phyloP scores from a whole-genome alignment of 2,113 vertebrate species.

The Amphiprion ocellaris region DNA sequence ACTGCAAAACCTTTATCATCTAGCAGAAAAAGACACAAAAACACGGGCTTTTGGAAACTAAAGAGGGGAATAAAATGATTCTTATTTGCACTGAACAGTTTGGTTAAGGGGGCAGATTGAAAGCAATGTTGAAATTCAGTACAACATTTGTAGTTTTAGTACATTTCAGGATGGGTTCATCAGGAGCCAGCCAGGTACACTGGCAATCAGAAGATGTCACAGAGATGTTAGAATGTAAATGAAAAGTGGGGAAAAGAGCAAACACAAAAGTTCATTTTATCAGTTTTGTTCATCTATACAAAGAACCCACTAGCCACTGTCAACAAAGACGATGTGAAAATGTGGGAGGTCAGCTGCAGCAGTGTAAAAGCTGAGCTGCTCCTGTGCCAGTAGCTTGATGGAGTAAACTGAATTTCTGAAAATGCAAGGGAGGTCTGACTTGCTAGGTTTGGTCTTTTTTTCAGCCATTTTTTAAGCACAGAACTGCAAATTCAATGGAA shows the following conservation, averaged over 20 bases:
- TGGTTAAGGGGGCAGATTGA: slow-evolving; percentile 4
- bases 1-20: slow-evolving; percentile 90
- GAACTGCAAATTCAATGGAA: no score
- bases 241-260: neutral
- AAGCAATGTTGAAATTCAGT: slow-evolving; percentile 17
- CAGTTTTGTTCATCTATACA: slow-evolving; percentile 1
- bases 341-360: neutral
- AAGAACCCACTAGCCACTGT: slow-evolving; percentile 9
- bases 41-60: slow-evolving; percentile 73
- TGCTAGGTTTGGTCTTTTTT: no score
- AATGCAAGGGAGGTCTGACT: no score
- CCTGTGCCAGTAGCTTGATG: no score
- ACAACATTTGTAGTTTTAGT: slow-evolving; percentile 19
- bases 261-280: slow-evolving; percentile 13
- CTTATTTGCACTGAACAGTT: slow-evolving; percentile 23
- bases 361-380: no score
- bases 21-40: slow-evolving; percentile 82
- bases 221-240: neutral
- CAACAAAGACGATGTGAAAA: neutral
- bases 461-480: no score
- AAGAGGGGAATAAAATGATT: slow-evolving; percentile 47
- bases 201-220: neutral
- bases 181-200: neutral
- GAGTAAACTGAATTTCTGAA: no score
- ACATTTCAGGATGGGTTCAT: slow-evolving; percentile 9